Conservation (phyloP, 2,797 vertebrate species). For the Echiichthys vipera region DNA sequence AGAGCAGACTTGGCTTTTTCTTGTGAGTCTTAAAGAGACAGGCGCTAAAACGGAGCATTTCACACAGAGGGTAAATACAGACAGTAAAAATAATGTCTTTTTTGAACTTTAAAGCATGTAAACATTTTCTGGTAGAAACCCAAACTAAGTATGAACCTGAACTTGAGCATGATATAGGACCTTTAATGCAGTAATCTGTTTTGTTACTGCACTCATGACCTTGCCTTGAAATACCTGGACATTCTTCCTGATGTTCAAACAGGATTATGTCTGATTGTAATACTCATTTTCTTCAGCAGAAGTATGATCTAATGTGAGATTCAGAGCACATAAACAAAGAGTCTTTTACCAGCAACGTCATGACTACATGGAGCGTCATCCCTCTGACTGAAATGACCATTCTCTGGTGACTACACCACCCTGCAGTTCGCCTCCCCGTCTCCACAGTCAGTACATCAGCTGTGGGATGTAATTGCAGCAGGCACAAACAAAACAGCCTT, state of each 20-base stretch:
- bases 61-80: no score
- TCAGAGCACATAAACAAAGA: background rate
- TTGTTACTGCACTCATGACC: background rate
- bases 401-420: constrained; percentile 58
- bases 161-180: no score
- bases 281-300: background rate
- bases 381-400: constrained; percentile 16
- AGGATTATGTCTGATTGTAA: background rate
- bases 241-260: no score
- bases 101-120: no score
- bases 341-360: constrained; percentile 18
- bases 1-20: no score
- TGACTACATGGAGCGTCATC: constrained; percentile 55
- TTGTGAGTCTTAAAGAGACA: no score
- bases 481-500: constrained; percentile 78
- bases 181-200: no score
- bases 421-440: constrained; percentile 54
- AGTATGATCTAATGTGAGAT: background rate
- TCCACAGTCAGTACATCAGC: constrained; percentile 66
- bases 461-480: constrained; percentile 78
- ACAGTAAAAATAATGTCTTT: no score
- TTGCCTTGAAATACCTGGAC: background rate
- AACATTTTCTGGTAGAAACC: no score
- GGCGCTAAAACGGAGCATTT: no score
- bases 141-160: no score